Evolutionary conservation across 1,140 invertebrate genomes (phyloP).

Genomic region (Papilio helenus): DNA sequence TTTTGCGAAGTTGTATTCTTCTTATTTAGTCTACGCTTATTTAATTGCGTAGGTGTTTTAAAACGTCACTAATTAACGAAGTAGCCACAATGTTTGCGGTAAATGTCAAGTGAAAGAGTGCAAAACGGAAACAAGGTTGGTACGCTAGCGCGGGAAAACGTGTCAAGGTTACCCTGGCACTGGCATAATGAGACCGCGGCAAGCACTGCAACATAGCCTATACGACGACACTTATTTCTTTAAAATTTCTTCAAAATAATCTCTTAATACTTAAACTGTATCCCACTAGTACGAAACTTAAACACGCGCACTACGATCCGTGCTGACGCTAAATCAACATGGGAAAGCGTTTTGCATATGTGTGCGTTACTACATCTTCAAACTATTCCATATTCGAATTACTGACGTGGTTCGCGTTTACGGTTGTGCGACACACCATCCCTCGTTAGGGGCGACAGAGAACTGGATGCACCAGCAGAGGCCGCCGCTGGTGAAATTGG

Average conservation of each 20-base stretch:
- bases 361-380: conserved; percentile 56
- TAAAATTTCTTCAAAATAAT: conserved; percentile 43
- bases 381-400: conserved; percentile 74
- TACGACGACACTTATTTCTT: conserved; percentile 49
- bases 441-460: conserved; percentile 57
- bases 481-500: conserved; percentile 78
- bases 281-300: conserved; percentile 42
- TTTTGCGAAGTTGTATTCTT: background rate
- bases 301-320: conserved; percentile 41
- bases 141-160: conserved; percentile 76
- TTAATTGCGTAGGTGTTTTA: conserved; percentile 27
- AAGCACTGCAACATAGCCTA: conserved; percentile 67
- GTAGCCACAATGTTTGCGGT: conserved; percentile 42
- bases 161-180: conserved; percentile 78
- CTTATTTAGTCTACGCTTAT: conserved; percentile 22
- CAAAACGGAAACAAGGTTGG: conserved; percentile 75
- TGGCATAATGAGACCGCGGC: conserved; percentile 66
- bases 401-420: conserved; percentile 66
- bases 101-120: conserved; percentile 75
- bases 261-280: conserved; percentile 40
- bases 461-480: conserved; percentile 75
- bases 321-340: conserved; percentile 33
- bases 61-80: conserved; percentile 34
- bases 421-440: conserved; percentile 69
- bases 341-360: conserved; percentile 37